Evolutionary conservation across 2,888 invertebrate species (phyloP), one percentile per base, ranked within the genome.

Genomic region (Megaustenia siamemsis): DNA sequence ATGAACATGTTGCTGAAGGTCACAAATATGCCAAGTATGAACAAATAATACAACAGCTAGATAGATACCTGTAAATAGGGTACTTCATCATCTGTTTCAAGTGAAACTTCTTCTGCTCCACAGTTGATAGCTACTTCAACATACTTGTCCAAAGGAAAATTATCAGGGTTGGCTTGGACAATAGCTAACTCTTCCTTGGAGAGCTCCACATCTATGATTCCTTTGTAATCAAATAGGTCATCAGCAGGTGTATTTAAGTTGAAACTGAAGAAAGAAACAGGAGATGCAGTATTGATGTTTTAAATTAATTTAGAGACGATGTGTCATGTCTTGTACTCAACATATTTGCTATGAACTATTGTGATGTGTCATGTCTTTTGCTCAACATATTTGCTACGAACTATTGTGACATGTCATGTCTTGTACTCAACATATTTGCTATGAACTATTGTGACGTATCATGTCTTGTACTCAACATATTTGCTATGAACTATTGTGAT

Each of bases 91-190:
- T 88, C 89, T 76, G 88, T 86, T 5, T 86, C 88, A 66, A 90
- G 40, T 12, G 89, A 87, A 21, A 92, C 91, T 68, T 92, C 92
- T 80, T 92, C 92, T n/a, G 92, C 92, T 10, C 91, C 91, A 8
- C 87, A 85, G 79, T 91, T 91, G n/a, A 92, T 92, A 21, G 92
- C 92, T 28, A 90, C 83, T 45, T 92, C 92, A 28, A 91, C 68
- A 63, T 90, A 91, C 35, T 89, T 84, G 83, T 91, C 92, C 87
- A 90, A 85, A 71, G 85, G 83, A 28, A 87, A 83, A 1, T 82
- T 81, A 32, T 87, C 83, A 21, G 76, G 73, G 43, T 85, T 81
- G 53, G 81, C 28, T 6, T 79, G 78, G 3, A 79, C 81, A 18
- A 56, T 45, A 24, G 71, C 38, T 66, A 86, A 82, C 1, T 86